Base-by-base conservation (phyloP, 2,113 vertebrate genomes). In the Anarhynchus alexandrinus region DNA sequence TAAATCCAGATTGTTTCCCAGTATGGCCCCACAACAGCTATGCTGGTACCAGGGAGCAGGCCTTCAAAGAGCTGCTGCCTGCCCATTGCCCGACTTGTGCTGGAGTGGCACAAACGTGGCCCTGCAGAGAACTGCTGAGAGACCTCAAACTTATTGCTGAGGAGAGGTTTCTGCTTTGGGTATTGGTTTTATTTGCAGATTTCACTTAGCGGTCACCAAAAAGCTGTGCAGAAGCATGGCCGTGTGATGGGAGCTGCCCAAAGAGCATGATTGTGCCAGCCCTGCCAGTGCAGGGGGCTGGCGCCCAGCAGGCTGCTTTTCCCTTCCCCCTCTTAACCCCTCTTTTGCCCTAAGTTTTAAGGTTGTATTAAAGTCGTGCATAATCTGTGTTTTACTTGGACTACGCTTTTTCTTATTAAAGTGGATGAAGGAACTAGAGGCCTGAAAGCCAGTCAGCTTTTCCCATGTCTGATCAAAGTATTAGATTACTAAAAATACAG, bases 111-210 rank as follows among this genome's bases (percentile, higher is more conserved):
- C 30, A 11, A 45, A 36, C 0, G 20, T 26, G n/a, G 40, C 34
- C 40, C 4, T 0, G 0, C 20, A 1, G 8, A 38, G 40, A n/a
- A 6, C 36, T 29, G 43, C 80, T 11, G 7, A 0, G 19, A 45
- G 38, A 34, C 43, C n/a, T 58, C 55, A 11, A 0, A 8, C 34
- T 6, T 18, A 6, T 26, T 4, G 22, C 47, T 23, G 55, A 43
- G 55, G 12, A 64, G 19, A 23, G 21, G 12, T 51, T 52, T 55
- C 45, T 61, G 38, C 9, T 16, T 34, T 32, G 58, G 10, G 8
- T 17, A 4, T 36, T 23, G 42, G 49, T n/a, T 79, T 69, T 7
- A 20, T 25, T 10, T 40, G 67, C 61, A 36, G 38, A 25, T 61
- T 30, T 69, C 49, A 7, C 36, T 32, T 23, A 22, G 66, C 47